These are phyloP conservation scores for Umimayanthus chanpuru DNA, from an alignment of 92 coral and sea anemone species.

Conservation along the genomic window DNA sequence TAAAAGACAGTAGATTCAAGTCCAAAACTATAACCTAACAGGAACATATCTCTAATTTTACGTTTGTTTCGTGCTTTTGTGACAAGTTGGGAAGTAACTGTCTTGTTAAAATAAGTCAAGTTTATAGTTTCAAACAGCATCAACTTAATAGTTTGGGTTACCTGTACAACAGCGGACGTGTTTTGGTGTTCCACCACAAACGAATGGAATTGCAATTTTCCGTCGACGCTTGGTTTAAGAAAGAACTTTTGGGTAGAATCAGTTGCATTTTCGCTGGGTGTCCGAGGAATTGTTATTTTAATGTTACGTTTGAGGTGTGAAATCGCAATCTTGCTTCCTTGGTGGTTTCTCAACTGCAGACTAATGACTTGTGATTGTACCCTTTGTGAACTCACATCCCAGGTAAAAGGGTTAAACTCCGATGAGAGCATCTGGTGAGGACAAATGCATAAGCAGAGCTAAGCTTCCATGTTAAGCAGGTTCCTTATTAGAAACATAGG, in stretches of 20 bases:
- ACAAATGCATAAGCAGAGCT: neutral
- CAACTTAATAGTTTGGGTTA: neutral
- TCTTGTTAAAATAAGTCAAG: neutral
- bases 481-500: too few species aligned
- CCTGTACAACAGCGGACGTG: constrained; percentile 49
- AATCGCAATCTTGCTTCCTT: constrained; percentile 50
- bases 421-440: constrained; percentile 55
- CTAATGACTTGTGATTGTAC: constrained; percentile 60
- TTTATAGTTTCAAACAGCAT: neutral
- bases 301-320: constrained; percentile 61
- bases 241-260: constrained; percentile 43
- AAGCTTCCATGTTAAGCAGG: too few species aligned
- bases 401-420: constrained; percentile 74
- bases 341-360: constrained; percentile 57
- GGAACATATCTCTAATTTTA: too few species aligned
- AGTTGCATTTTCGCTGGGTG: neutral
- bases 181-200: constrained; percentile 45
- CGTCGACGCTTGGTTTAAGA: constrained; percentile 58
- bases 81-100: too few species aligned
- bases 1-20: neutral
- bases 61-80: neutral
- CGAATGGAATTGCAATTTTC: constrained; percentile 65
- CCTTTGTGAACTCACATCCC: constrained; percentile 65
- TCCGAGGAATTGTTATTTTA: constrained; percentile 55
- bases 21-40: neutral